Evolutionary conservation across 2,797 vertebrate species (phyloP), one percentile per base, ranked within the genome.

Genomic region (Chrosomus eos): DNA sequence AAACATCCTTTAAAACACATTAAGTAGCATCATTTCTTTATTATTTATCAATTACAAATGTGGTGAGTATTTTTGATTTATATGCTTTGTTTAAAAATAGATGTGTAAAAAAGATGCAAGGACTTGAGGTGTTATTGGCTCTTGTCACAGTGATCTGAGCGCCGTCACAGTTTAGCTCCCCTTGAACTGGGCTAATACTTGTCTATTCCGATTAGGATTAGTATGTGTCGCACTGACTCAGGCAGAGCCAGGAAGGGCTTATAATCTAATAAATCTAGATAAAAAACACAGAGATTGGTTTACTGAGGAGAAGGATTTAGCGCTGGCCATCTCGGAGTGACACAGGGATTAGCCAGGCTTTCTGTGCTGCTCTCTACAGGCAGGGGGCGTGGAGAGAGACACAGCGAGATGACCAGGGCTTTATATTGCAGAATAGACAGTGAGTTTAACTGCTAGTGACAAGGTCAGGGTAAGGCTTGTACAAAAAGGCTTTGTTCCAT

Each of bases 361-460:
- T 95, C 92, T 90, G 89, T 93, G 92, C 90, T 91, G 91, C 90
- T 91, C 94, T 93, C 90, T 93, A 93, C 88, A 90, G 75, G 92
- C 94, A 92, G 91, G 87, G 70, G 88, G 90, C 45, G 80, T 68
- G 81, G 91, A 60, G 19, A 53, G 45, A 53, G 83, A 23, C 28
- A 40, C 92, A 36, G 68, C 87, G 86, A 91, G 90, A 89, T 89
- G 90, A 89, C 89, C 82, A 79, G 88, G 90, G 94, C 93, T 95
- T 95, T 94, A 93, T 93, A 91, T 93, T 88, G 90, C 89, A 88
- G 89, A 96, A 98, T 93, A 95, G 96, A 96, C 97, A 96, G 95
- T 94, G 95, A 94, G 95, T 96, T 94, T 98, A 97, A 99, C 93
- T 96, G 93, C 90, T 95, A 96, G 95, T 98, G 98, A 99, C 97